Base-by-base conservation (phyloP, 1,140 invertebrate species). In the Brachionus calyciflorus region DNA sequence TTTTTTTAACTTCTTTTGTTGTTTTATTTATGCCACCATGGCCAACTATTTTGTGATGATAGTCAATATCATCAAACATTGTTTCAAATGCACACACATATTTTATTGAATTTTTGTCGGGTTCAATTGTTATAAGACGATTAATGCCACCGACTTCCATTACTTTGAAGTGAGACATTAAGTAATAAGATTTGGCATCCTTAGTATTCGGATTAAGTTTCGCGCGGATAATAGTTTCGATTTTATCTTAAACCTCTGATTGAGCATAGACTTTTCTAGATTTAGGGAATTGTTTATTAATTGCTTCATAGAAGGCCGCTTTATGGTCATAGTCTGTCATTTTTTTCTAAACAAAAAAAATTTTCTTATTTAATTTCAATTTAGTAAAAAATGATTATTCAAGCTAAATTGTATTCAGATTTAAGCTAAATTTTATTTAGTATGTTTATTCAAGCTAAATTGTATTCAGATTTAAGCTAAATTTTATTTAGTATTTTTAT, bases 151-250 rank as follows among this genome's bases (percentile, higher is more conserved):
- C 57, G 19, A 41, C 37, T 33, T 63, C 33, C 17, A 41, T 17
- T 17, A 40, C 14, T 33, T 63, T 10, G 19, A 24, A 63, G 17
- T 24, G 28, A 19, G 28, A 0, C 28, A 60, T 60, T 12, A 4
- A 24, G 26, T 33, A 57, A 14, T 57, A 57, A 14, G n/a, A 14
- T 57, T 28, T 37, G 33, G 17, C 33, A 37, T 63, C 57, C 37
- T 63, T 63, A 14, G 30, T 41, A 17, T 63, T 63, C n/a, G 57
- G 57, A 63, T 63, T 63, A 0, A 37, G 19, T 63, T 63, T 63
- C 14, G 33, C 37, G 33, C 17, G 10, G n/a, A n/a, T n/a, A n/a
- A n/a, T n/a, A n/a, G n/a, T n/a, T n/a, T 26, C 12, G 26, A 57
- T 26, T 28, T 28, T 57, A 26, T 12, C 53, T 2, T 57, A n/a